These are phyloP conservation scores for Microcebus lehilahytsara DNA, from an alignment of 2,113 vertebrate genomes.

Conservation along the genomic window DNA sequence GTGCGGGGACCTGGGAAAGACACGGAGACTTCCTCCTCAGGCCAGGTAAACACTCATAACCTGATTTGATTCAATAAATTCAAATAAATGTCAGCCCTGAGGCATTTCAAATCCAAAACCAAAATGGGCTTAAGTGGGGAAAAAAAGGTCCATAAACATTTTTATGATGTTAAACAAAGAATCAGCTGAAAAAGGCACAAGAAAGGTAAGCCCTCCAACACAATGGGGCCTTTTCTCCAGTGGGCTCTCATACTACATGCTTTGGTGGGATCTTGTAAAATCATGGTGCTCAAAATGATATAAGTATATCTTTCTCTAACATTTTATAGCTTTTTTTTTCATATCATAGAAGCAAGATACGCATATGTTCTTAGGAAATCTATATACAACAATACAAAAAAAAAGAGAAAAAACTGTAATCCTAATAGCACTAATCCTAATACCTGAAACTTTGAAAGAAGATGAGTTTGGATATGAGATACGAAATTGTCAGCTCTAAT, in stretches of 20 bases:
- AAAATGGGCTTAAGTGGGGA: neutral
- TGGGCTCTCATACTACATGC: accelerated
- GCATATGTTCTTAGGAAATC: neutral
- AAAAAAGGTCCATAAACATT: neutral
- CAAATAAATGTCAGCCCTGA: neutral
- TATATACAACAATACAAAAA: neutral
- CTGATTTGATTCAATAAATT: neutral
- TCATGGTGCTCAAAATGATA: neutral
- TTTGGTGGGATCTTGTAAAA: neutral
- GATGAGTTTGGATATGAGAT: neutral
- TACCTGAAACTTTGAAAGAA: neutral
- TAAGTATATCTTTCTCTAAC: neutral
- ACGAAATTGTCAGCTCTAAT: neutral
- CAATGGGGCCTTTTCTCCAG: neutral
- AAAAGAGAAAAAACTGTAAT: neutral
- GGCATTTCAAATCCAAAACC: constrained; percentile 47
- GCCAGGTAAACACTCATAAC: too few relatives aligned
- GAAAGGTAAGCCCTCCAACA: too few relatives aligned
- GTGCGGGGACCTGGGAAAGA: neutral
- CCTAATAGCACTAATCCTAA: neutral
- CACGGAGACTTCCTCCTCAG: neutral
- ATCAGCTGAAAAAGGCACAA: neutral
- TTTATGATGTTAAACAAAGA: neutral
- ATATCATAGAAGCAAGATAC: neutral
- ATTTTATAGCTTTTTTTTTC: neutral